Evolutionary conservation across 2,113 vertebrate genomes (phyloP).

Genomic region (Nothocercus nigrocapillus): DNA sequence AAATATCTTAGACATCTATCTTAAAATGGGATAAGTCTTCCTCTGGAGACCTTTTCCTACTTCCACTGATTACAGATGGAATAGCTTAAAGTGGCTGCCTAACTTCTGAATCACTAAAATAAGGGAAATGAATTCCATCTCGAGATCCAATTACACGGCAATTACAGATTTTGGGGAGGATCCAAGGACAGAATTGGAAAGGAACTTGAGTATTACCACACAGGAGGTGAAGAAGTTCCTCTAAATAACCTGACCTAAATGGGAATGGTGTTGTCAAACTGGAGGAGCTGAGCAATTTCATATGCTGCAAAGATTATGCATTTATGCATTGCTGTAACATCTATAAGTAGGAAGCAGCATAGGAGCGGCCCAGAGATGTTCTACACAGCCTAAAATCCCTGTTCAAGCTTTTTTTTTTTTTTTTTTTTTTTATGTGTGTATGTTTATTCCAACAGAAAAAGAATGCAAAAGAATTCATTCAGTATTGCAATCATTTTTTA

Average conservation of each 20-base stretch:
- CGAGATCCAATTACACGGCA: not conserved
- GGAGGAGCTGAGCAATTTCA: not conserved
- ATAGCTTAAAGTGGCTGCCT: not conserved
- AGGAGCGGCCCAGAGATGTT: not conserved
- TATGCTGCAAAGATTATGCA: not conserved
- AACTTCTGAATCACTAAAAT: not conserved
- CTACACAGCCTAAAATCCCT: not conserved
- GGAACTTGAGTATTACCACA: not conserved
- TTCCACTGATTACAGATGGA: slow-evolving; percentile 1
- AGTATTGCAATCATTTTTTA: not conserved
- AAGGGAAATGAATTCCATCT: not conserved
- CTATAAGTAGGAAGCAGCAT: not conserved
- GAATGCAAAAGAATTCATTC: not conserved
- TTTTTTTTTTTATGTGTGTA: not conserved
- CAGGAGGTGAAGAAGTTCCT: not conserved
- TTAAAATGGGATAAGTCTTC: slow-evolving; percentile 24
- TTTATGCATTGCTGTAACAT: not conserved
- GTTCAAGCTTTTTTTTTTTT: not conserved
- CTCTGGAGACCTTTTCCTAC: slow-evolving; percentile 18
- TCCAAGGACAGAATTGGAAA: not conserved
- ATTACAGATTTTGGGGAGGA: not conserved
- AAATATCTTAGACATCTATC: slow-evolving; percentile 2
- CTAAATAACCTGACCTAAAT: not conserved
- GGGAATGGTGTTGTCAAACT: not conserved
- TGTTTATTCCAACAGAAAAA: not conserved